Percentiles rank a stretch among this genome's conserved stretches.
Evolutionary conservation across 2,888 invertebrate genomes (phyloP).

Genomic region (Ectemnius lituratus): DNA sequence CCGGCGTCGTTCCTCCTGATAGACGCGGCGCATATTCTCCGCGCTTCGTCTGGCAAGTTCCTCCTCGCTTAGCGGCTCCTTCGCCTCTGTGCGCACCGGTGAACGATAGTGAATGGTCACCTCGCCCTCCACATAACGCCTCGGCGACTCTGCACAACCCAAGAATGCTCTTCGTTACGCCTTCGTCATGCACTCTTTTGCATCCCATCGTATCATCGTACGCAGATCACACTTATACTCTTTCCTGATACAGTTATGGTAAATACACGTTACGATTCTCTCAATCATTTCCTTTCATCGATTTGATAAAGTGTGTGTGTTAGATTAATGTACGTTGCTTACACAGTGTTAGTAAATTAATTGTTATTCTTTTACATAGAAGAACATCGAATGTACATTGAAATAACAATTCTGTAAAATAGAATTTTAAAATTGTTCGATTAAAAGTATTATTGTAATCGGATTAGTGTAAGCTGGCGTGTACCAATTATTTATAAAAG

Average conservation of each 20-base stretch:
- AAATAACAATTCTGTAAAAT: background rate
- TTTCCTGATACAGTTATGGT: no score
- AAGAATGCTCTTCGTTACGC: slow-evolving; percentile 23
- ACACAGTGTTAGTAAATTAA: no score
- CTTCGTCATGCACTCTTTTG: background rate
- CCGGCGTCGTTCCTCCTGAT: slow-evolving; percentile 92
- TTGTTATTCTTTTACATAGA: no score
- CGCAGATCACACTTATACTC: background rate
- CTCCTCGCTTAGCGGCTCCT: slow-evolving; percentile 92
- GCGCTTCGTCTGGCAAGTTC: slow-evolving; percentile 93
- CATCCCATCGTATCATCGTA: background rate
- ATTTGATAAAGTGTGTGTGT: no score
- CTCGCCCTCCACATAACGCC: slow-evolving; percentile 94
- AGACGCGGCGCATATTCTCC: slow-evolving; percentile 93
- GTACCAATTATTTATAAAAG: no score
- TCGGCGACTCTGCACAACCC: slow-evolving; percentile 85
- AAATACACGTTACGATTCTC: no score
- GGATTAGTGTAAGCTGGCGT: no score
- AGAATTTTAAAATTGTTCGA: no score
- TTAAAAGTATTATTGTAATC: no score
- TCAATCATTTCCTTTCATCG: no score
- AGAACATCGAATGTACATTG: no score
- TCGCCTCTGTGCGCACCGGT: slow-evolving; percentile 91
- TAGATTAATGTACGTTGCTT: no score
- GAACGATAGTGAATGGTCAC: slow-evolving; percentile 96